phyloP scores from a whole-genome alignment of 2,797 vertebrate genomes.

The Gastrophryne carolinensis region DNA sequence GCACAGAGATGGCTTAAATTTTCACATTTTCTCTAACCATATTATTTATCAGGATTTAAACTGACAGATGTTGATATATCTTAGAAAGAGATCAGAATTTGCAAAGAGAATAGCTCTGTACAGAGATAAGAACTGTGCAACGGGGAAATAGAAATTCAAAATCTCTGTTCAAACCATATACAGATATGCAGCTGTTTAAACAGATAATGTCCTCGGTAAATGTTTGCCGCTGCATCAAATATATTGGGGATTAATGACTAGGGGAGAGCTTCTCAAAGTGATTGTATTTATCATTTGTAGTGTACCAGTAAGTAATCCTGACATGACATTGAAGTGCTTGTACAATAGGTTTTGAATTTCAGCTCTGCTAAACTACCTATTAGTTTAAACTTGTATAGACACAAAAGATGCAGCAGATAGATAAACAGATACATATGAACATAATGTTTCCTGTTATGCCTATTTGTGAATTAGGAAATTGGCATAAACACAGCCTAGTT shows the following conservation, averaged over 20 bases:
- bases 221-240: constrained; percentile 43
- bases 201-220: constrained; percentile 49
- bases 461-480: too few relatives aligned
- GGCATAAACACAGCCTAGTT: too few relatives aligned
- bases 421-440: too few relatives aligned
- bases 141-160: constrained; percentile 44
- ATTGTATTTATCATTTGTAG: constrained; percentile 22
- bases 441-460: too few relatives aligned
- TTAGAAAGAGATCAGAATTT: constrained; percentile 42
- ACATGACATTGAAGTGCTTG: constrained; percentile 18
- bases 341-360: too few relatives aligned
- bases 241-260: constrained; percentile 44
- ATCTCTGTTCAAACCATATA: constrained; percentile 37
- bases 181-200: constrained; percentile 50
- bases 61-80: constrained; percentile 43
- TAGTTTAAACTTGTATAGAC: too few relatives aligned
- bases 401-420: too few relatives aligned
- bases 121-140: constrained; percentile 38
- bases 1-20: constrained; percentile 17
- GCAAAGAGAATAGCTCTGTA: constrained; percentile 45
- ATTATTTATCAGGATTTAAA: constrained; percentile 42
- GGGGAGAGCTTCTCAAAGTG: constrained; percentile 13
- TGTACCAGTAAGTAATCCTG: background rate
- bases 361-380: too few relatives aligned
- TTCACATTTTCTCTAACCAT: constrained; percentile 20